Evolutionary conservation across 2,888 invertebrate species (phyloP).

Genomic region (Euplexia lucipara): DNA sequence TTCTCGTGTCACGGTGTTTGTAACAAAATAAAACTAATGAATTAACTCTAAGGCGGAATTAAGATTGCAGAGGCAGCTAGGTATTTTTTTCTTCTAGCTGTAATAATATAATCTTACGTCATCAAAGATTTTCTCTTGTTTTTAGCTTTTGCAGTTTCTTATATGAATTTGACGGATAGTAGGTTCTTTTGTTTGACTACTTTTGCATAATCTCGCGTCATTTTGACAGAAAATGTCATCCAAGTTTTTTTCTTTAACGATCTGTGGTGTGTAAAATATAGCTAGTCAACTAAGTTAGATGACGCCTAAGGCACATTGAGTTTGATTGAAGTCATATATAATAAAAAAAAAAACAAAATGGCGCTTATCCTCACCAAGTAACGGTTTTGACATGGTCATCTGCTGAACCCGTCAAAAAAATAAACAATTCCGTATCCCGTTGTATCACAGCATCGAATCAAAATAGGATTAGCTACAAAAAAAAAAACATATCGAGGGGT

Average conservation of each 20-base stretch:
- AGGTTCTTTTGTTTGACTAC: constrained; percentile 9
- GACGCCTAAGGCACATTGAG: too few species aligned
- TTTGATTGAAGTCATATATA: too few species aligned
- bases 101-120: too few species aligned
- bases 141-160: too few species aligned
- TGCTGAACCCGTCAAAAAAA: constrained; percentile 27
- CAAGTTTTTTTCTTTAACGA: not conserved
- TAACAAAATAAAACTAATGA: too few species aligned
- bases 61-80: too few species aligned
- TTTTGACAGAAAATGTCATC: not conserved
- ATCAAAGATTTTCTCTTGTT: too few species aligned
- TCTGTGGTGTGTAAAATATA: not conserved
- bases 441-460: constrained; percentile 47
- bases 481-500: constrained; percentile 51
- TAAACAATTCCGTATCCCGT: constrained; percentile 47
- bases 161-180: too few species aligned
- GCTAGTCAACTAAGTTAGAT: too few species aligned
- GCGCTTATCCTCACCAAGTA: constrained; percentile 9
- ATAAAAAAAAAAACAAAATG: not conserved
- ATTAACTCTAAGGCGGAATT: too few species aligned
- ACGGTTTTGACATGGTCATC: constrained; percentile 55
- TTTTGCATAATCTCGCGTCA: not conserved
- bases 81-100: too few species aligned
- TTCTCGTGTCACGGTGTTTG: not conserved
- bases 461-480: constrained; percentile 58